Evolutionary conservation across 2,888 invertebrate genomes (phyloP).

Genomic region (Operophtera brumata): DNA sequence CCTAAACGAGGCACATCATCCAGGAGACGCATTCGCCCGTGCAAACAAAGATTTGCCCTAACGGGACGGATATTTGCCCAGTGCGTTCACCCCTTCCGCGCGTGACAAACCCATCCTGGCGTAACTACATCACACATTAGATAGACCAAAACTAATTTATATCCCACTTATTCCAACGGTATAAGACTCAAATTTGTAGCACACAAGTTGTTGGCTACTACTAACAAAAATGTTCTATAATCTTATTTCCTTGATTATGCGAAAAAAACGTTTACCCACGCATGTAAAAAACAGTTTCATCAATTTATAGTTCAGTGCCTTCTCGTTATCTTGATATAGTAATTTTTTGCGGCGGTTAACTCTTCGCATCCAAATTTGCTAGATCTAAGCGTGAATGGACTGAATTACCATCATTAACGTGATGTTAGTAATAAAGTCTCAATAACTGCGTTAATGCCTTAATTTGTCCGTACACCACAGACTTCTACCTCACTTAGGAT

Average conservation of each 20-base stretch:
- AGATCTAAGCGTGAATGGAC: slow-evolving; percentile 17
- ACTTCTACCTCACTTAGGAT: no score
- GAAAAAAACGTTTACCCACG: slow-evolving; percentile 44
- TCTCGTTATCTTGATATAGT: slow-evolving; percentile 30
- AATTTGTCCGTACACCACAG: background rate
- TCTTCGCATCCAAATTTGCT: slow-evolving; percentile 11
- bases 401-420: slow-evolving; percentile 8
- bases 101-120: slow-evolving; percentile 68
- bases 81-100: slow-evolving; percentile 64
- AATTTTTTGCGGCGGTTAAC: slow-evolving; percentile 16
- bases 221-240: slow-evolving; percentile 42
- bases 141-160: slow-evolving; percentile 5
- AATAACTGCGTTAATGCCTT: slow-evolving; percentile 1
- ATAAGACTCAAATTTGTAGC: slow-evolving; percentile 16
- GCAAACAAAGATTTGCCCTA: slow-evolving; percentile 49
- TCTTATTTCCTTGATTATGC: slow-evolving; percentile 53
- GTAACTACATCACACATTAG: slow-evolving; percentile 46
- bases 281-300: slow-evolving; percentile 43
- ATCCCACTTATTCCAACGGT: slow-evolving; percentile 11
- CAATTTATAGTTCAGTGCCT: slow-evolving; percentile 53
- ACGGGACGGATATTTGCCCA: slow-evolving; percentile 58
- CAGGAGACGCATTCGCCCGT: slow-evolving; percentile 22
- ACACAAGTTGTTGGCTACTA: background rate
- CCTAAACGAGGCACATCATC: slow-evolving; percentile 8
- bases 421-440: background rate